Evolutionary conservation across 2,113 vertebrate species (phyloP).

Genomic region (Calonectris borealis): DNA sequence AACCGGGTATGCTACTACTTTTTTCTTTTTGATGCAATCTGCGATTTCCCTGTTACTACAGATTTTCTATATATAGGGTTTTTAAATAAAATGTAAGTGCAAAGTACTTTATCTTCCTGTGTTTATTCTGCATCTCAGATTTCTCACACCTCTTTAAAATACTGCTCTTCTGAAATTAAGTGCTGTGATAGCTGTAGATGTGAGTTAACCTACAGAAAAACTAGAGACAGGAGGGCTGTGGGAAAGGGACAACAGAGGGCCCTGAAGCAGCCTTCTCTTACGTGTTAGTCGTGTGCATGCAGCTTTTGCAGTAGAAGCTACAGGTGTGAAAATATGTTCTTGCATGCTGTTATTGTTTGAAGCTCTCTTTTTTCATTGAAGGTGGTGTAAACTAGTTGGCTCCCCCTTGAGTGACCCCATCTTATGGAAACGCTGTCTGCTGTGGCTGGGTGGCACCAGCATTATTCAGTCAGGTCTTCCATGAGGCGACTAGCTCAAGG

Average conservation of each 20-base stretch:
- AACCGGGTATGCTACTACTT: neutral
- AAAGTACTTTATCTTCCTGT: neutral
- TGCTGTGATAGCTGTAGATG: neutral
- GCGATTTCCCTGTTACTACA: neutral
- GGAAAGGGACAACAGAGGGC: neutral
- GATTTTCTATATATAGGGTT: rapidly evolving
- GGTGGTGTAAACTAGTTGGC: neutral
- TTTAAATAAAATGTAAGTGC: neutral
- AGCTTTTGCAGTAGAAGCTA: neutral
- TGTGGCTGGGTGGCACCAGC: neutral
- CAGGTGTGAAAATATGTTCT: neutral
- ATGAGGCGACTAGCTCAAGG: neutral
- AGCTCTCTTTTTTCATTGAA: neutral
- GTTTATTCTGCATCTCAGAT: neutral
- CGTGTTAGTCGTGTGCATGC: neutral
- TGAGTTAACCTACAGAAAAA: neutral
- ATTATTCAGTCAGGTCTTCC: neutral
- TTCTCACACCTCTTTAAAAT: neutral
- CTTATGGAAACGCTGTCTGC: neutral
- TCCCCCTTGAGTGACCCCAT: neutral
- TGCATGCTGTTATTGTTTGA: neutral
- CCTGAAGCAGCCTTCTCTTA: neutral
- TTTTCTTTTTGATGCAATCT: neutral
- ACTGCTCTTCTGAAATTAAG: neutral
- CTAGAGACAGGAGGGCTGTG: neutral